Conservation (phyloP, 1,140 invertebrate genomes). For the Chironomus tepperi region DNA sequence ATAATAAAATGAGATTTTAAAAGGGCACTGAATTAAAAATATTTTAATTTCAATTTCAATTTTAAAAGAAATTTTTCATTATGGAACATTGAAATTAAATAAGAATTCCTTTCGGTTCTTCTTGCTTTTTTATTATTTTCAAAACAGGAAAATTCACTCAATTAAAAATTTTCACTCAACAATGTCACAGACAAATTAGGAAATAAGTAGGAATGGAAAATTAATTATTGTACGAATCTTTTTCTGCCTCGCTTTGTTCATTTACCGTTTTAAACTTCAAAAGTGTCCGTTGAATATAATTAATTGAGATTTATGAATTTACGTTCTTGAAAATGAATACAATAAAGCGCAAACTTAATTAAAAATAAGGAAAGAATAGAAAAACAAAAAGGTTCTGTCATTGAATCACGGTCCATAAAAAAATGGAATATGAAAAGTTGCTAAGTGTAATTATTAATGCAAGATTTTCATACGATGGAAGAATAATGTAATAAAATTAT, state of each 20-base stretch:
- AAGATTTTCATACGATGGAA: too few species aligned
- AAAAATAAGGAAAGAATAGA: not conserved
- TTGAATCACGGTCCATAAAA: too few species aligned
- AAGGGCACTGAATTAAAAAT: too few species aligned
- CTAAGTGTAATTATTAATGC: too few species aligned
- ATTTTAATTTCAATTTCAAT: not conserved
- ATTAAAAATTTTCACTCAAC: not conserved
- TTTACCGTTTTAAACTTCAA: not conserved
- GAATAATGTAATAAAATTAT: too few species aligned
- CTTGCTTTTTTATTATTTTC: not conserved
- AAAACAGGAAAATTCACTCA: not conserved
- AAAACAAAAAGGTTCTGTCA: not conserved
- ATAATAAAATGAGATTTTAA: too few species aligned
- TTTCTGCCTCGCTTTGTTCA: not conserved
- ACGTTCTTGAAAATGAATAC: not conserved
- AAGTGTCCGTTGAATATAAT: not conserved
- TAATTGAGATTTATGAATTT: slow-evolving; percentile 14
- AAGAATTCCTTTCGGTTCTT: not conserved
- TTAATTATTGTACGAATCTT: not conserved
- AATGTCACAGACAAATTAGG: not conserved
- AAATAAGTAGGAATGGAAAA: not conserved
- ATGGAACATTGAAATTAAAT: not conserved
- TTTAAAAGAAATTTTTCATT: not conserved
- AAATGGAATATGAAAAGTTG: too few species aligned
- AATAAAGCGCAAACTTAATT: not conserved